Base-by-base conservation (phyloP, 1,140 invertebrate species). In the Wiebesia pumilae region DNA sequence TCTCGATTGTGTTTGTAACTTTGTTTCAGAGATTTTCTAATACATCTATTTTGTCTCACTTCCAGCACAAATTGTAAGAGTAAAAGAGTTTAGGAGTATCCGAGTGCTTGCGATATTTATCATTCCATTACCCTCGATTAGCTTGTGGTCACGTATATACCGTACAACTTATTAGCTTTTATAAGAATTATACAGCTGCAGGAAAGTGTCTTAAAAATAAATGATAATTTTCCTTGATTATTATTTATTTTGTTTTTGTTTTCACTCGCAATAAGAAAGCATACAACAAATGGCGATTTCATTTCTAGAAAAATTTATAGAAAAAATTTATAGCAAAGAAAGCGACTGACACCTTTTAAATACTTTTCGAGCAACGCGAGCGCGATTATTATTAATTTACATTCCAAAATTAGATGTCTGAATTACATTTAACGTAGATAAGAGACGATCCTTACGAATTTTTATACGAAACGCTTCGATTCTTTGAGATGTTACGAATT, bases 71-170 rank as follows among this genome's bases (percentile, higher is more conserved):
- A 65, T 62, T 35, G 27, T 78, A 54, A 43, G 19, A 79, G 35
- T 77, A 51, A 73, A 78, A 65, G 16, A 81, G 35, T 58, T 62
- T 9, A 62, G 33, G 43, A 35, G 58, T 83, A 87, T 33, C 73
- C 62, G 62, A 80, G 35, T 83, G 14, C 30, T 77, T 82, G 43
- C 40, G 6, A 86, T 77, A 75, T 16, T 80, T 65, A 86, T 78
- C 80, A 86, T 86, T 86, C 85, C 80, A 86, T 47, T 43, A 38
- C 65, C 67, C 27, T 62, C 16, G 19, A 83, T 71, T 24, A 83
- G 58, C 62, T 83, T 83, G n/a, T 69, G 30, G 80, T 86, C 65
- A 77, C 27, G 51, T 51, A 75, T 16, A 30, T 58, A 86, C 30
- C 10, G 58, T 2, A 47, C 62, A 33, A 75, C 12, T 73, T 81